phyloP scores from a whole-genome alignment of 2,113 vertebrate genomes.

The Sebastes fasciatus region DNA sequence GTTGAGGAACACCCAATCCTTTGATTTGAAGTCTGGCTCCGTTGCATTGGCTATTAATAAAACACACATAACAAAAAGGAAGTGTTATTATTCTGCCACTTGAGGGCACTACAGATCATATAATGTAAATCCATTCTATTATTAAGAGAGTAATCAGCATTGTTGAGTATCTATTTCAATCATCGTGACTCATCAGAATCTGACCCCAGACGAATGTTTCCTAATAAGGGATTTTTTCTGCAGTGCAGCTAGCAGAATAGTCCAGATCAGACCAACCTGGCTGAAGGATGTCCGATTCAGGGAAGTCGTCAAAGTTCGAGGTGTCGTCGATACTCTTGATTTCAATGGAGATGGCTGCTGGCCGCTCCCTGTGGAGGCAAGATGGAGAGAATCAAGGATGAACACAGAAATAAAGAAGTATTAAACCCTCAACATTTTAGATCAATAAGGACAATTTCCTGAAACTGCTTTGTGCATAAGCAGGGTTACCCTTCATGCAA shows the following conservation, averaged over 20 bases:
- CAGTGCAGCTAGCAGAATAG: not conserved
- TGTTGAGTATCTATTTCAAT: not conserved
- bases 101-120: not conserved
- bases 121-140: not conserved
- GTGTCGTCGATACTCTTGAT: constrained; percentile 98
- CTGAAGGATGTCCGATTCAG: constrained; percentile 97
- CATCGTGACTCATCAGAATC: not conserved
- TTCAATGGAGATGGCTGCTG: constrained; percentile 95
- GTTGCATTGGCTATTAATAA: constrained; percentile 90
- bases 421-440: not conserved
- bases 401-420: not conserved
- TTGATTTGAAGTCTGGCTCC: constrained; percentile 98
- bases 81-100: not conserved
- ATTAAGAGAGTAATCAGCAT: not conserved
- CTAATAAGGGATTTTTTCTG: not conserved
- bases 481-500: not conserved
- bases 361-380: constrained; percentile 88
- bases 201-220: not conserved
- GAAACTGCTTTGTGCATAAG: not conserved
- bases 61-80: not conserved
- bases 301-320: constrained; percentile 97
- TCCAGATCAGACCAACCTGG: constrained; percentile 86
- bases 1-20: constrained; percentile 99
- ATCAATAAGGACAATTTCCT: not conserved
- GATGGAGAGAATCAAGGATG: not conserved